Conservation (phyloP, 1,140 invertebrate genomes). For the Tetragonula clypearis region DNA sequence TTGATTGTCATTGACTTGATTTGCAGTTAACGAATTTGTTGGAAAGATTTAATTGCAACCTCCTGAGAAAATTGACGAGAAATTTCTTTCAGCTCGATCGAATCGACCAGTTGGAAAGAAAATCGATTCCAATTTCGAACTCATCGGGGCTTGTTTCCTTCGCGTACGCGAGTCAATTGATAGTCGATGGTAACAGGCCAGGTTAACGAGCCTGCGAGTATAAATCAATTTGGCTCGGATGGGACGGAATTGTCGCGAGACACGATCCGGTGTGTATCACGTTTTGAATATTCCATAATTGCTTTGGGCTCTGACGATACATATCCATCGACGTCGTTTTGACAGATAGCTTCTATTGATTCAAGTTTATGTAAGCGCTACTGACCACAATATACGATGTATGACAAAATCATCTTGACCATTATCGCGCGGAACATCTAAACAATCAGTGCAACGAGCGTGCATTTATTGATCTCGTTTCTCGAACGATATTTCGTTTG, state of each 20-base stretch:
- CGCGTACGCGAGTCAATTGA: background rate
- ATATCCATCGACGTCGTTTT: constrained; percentile 17
- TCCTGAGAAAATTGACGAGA: too few species aligned
- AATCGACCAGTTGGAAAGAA: background rate
- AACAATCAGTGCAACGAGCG: constrained; percentile 17
- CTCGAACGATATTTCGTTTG: background rate
- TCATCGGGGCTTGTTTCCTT: too few species aligned
- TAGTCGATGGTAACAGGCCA: background rate
- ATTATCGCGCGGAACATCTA: constrained; percentile 10
- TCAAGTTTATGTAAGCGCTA: constrained; percentile 37
- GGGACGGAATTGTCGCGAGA: constrained; percentile 13
- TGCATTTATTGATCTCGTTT: background rate
- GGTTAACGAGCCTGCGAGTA: background rate
- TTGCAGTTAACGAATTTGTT: too few species aligned
- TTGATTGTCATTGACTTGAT: too few species aligned
- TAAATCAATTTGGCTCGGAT: constrained; percentile 48
- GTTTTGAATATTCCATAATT: constrained; percentile 21
- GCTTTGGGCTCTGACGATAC: constrained; percentile 17
- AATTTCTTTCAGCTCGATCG: background rate
- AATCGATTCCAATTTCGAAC: background rate
- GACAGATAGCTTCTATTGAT: constrained; percentile 50
- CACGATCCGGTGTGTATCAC: background rate
- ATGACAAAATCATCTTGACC: constrained; percentile 21
- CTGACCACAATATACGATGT: constrained; percentile 3
- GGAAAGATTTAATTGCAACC: background rate